Evolutionary conservation across 2,888 invertebrate species (phyloP).

Genomic region (Hermaeophaga mercurialis): DNA sequence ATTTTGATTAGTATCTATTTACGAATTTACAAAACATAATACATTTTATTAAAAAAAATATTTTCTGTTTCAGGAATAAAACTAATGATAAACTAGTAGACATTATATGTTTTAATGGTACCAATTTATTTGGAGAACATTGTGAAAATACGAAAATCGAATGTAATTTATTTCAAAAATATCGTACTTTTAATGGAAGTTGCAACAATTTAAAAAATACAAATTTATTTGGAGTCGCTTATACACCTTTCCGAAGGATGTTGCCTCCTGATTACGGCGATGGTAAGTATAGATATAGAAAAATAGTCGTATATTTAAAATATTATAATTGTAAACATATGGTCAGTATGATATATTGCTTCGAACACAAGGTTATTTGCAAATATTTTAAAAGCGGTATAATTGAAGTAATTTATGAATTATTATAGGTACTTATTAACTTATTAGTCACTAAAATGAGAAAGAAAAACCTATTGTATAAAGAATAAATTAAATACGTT

Average conservation of each 20-base stretch:
- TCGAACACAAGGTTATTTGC: not conserved
- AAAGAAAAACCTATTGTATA: too few species aligned
- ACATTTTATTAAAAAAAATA: too few species aligned
- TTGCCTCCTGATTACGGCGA: slow-evolving; percentile 78
- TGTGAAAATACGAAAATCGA: slow-evolving; percentile 40
- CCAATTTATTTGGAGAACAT: slow-evolving; percentile 28
- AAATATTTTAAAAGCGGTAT: not conserved
- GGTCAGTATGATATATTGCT: not conserved
- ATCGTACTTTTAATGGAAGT: slow-evolving; percentile 72
- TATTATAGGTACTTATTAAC: not conserved
- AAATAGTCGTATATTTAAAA: too few species aligned
- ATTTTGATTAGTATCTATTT: too few species aligned
- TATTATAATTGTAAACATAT: not conserved
- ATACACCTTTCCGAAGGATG: slow-evolving; percentile 75
- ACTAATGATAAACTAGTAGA: slow-evolving; percentile 21
- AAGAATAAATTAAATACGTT: too few species aligned
- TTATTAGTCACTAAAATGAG: too few species aligned
- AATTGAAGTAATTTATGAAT: not conserved
- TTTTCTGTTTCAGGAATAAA: slow-evolving; percentile 22
- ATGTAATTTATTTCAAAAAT: slow-evolving; percentile 56
- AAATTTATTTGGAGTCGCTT: slow-evolving; percentile 71
- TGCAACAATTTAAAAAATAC: slow-evolving; percentile 77
- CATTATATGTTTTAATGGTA: slow-evolving; percentile 28
- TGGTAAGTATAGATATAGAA: slow-evolving; percentile 61
- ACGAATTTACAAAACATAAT: too few species aligned